A percentile compares a stretch with the other conserved stretches of the same genome.
Evolutionary conservation across 2,113 vertebrate genomes (phyloP).

Genomic region (Anas platyrhynchos): DNA sequence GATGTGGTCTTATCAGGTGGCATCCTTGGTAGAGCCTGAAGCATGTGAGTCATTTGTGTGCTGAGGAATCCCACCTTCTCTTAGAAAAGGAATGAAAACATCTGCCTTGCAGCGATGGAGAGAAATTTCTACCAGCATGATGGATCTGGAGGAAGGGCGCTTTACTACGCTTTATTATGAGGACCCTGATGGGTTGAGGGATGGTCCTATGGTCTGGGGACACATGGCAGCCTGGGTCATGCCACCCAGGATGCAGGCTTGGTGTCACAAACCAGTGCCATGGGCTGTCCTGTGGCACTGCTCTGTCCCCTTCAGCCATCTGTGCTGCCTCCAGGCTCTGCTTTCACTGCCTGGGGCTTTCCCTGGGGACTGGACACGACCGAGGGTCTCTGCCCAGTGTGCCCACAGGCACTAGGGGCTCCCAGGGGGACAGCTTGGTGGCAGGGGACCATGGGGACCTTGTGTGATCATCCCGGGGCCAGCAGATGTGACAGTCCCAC

Average conservation of each 20-base stretch:
- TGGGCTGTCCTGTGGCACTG: not conserved
- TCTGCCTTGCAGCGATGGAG: not conserved
- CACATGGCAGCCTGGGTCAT: not conserved
- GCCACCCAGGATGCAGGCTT: not conserved
- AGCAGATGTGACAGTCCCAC: not conserved
- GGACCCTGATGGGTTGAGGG: not conserved
- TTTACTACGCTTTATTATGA: not conserved
- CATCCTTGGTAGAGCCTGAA: not conserved
- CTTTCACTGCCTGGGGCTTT: not conserved
- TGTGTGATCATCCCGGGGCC: not conserved
- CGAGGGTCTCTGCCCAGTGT: not conserved
- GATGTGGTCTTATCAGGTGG: not conserved
- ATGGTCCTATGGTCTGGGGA: not conserved
- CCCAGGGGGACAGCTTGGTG: not conserved
- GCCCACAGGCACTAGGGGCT: not conserved
- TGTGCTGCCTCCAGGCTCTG: not conserved
- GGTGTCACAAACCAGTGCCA: not conserved
- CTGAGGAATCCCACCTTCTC: not conserved
- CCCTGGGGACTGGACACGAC: not conserved
- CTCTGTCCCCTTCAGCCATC: not conserved
- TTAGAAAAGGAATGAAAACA: not conserved
- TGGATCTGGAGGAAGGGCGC: not conserved
- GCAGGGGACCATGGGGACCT: not conserved
- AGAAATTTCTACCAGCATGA: not conserved
- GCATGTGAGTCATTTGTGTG: not conserved